A percentile compares a stretch with the other conserved stretches of the same genome.
Evolutionary conservation across 1,140 invertebrate genomes (phyloP).

Genomic region (Ericerus pela): DNA sequence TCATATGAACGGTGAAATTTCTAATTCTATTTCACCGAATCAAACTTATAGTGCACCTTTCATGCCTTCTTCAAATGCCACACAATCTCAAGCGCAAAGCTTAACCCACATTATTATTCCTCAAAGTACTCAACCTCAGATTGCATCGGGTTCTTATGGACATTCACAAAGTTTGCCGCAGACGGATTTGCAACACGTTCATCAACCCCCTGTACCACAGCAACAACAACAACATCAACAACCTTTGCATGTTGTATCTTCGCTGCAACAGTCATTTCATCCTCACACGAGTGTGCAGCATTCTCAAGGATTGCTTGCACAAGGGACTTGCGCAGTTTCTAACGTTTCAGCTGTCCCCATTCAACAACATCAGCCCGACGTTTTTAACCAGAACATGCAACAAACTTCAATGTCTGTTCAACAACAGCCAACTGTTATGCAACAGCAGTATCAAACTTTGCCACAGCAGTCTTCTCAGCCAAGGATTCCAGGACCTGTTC

Average conservation of each 20-base stretch:
- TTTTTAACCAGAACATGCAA: conserved; percentile 20
- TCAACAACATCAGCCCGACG: conserved; percentile 18
- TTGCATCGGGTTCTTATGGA: background rate
- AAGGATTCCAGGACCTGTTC: conserved; percentile 11
- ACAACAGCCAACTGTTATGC: conserved; percentile 25
- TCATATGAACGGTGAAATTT: conserved; percentile 5
- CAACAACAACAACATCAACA: conserved; percentile 25
- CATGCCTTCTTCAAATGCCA: background rate
- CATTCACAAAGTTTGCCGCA: conserved; percentile 5
- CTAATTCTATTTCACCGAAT: conserved; percentile 1
- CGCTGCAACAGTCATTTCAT: conserved; percentile 16
- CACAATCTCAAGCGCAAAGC: background rate
- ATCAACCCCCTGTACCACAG: conserved; percentile 14
- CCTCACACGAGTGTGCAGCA: conserved; percentile 3
- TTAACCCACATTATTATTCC: conserved; percentile 7
- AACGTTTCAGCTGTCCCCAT: too few relatives aligned
- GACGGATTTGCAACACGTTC: background rate
- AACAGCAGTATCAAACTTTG: conserved; percentile 32
- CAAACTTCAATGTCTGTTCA: conserved; percentile 40
- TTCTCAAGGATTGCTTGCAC: background rate
- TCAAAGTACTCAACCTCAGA: background rate
- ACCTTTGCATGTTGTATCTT: conserved; percentile 29
- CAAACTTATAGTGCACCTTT: background rate
- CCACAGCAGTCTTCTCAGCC: conserved; percentile 28
- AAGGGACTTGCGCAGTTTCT: too few relatives aligned